Evolutionary conservation across 2,888 invertebrate genomes (phyloP), one percentile per base, ranked within the genome.

Genomic region (Branchellion lobata): DNA sequence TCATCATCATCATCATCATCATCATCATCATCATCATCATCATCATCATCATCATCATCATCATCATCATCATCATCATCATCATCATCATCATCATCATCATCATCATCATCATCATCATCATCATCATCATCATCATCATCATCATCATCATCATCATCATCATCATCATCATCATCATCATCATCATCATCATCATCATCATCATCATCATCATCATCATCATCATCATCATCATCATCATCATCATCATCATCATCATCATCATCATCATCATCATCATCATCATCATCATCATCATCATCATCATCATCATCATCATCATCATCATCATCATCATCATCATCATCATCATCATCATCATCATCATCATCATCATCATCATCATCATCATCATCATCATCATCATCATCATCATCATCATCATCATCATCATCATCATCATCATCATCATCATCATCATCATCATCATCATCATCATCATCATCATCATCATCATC

Each of bases 11-110:
- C 65, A 65, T 65, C 21, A 65, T 65, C 21, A 65, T 65, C 65
- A 65, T 3, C 3, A 8, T 65, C 73, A 27, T 47, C 74, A 14
- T n/a, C 74, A 29, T n/a, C 73, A 34, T 73, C 3, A 34, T 73
- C 40, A n/a, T 73, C 34, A n/a, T 73, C 34, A n/a, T 74, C n/a
- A 51, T 74, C 51, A 47, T 36, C 47, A 47, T 74, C 24, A 74
- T 47, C 29, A 74, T 0, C 51, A 74, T 1, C n/a, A 36, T 2
- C 27, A 51, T n/a, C 51, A 74, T 11, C 40, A n/a, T 74, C 71
- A 71, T 71, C 31, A 71, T 71, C 71, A 71, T 29, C 71, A 71
- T 29, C 31, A 71, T 29, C 71, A 71, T 29, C n/a, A 29, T 71
- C 31, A 29, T 71, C 65, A 65, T 65, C 65, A 3, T 65, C 65